Evolutionary conservation across 2,113 vertebrate species (phyloP), one percentile per base, ranked within the genome.

Genomic region (Struthio camelus): DNA sequence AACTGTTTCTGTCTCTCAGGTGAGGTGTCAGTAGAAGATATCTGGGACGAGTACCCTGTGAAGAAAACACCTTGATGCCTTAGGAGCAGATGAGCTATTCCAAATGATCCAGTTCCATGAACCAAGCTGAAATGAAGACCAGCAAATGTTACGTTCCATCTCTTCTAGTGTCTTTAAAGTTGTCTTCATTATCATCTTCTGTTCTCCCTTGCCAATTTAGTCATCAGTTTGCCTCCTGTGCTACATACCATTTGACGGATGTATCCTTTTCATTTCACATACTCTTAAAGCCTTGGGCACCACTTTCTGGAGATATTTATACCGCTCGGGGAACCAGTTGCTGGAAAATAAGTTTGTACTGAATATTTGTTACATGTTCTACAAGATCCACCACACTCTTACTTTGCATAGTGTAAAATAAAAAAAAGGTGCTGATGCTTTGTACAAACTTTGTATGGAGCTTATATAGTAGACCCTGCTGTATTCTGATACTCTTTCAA

Each of bases 181-280:
- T 93, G 89, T 93, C 84, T 95, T 97, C 75, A 82, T 94, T 95
- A 94, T 90, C 90, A 54, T 93, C 72, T 88, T 91, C 79, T 58
- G 72, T 62, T 59, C 82, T 88, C 86, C 97, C 77, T 91, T 89
- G 91, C 46, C 90, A 73, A 90, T 95, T 96, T 95, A 82, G 89
- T 61, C 84, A 89, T 85, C 89, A 87, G 50, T 94, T 89, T 94
- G 86, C 84, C 79, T 98, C 94, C 94, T 75, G 54, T 28, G 67
- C 83, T 95, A 66, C 48, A 87, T 50, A 97, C 70, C 71, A 95
- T 76, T 92, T 94, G 53, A 93, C 85, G 93, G 87, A 89, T 95
- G 92, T 90, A 95, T 95, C 65, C 84, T 97, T 96, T 97, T 96
- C 82, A 86, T 96, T 95, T 96, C 94, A 92, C 88, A 96, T 96